phyloP scores from a whole-genome alignment of 2,113 vertebrate species.

The Ornithorhynchus anatinus region DNA sequence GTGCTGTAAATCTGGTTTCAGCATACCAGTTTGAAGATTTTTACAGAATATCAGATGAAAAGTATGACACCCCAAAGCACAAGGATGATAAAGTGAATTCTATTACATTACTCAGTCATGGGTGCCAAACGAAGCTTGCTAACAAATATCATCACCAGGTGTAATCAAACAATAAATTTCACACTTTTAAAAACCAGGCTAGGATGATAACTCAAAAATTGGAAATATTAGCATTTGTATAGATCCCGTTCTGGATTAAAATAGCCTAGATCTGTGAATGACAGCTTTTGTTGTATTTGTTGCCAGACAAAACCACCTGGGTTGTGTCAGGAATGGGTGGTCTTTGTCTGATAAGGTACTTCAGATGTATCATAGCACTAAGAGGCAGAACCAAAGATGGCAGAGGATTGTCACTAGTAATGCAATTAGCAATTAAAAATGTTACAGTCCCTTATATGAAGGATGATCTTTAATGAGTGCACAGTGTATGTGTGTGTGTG shows the following conservation, averaged over 20 bases:
- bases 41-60: background rate
- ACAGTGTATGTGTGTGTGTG: too few relatives aligned
- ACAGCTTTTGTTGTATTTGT: too few relatives aligned
- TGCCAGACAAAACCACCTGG: too few relatives aligned
- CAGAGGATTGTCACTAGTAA: too few relatives aligned
- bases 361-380: too few relatives aligned
- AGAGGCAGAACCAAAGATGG: too few relatives aligned
- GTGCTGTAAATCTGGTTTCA: background rate
- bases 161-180: background rate
- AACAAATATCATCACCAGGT: background rate
- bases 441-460: too few relatives aligned
- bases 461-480: too few relatives aligned
- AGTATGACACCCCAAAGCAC: background rate
- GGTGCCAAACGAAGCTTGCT: background rate
- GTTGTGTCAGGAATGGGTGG: too few relatives aligned
- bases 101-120: background rate
- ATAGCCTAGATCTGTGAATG: background rate
- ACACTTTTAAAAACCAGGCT: background rate
- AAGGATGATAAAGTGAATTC: background rate
- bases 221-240: background rate
- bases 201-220: background rate
- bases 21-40: background rate
- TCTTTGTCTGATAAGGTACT: too few relatives aligned
- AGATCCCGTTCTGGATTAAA: background rate
- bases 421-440: too few relatives aligned